A percentile compares a stretch with the other conserved stretches of the same genome.
Evolutionary conservation across 2,113 vertebrate species (phyloP).

Genomic region (Choloepus hoffmanni): DNA sequence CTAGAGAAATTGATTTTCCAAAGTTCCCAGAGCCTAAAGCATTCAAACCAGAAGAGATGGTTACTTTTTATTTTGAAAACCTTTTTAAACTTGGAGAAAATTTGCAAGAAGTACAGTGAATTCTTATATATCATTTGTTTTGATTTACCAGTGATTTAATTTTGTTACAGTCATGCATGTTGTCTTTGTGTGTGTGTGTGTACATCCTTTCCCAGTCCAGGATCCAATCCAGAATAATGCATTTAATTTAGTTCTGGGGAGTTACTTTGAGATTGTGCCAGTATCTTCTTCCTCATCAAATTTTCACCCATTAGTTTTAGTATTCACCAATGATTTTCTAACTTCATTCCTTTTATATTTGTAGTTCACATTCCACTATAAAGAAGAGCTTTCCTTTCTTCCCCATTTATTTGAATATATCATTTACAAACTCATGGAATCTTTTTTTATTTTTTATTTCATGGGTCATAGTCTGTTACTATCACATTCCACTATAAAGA

Average conservation of each 20-base stretch:
- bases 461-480: not conserved
- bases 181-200: not conserved
- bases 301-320: not conserved
- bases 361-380: not conserved
- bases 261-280: not conserved
- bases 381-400: slow-evolving; percentile 14
- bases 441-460: not conserved
- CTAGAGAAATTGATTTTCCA: slow-evolving; percentile 1
- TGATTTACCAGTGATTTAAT: not conserved
- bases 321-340: not conserved
- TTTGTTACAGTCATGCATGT: not conserved
- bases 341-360: not conserved
- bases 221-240: not conserved
- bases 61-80: slow-evolving; percentile 10
- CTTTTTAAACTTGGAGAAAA: slow-evolving; percentile 19
- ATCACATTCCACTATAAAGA: not conserved
- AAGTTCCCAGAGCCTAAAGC: not conserved
- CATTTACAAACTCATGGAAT: not conserved
- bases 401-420: not conserved
- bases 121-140: not conserved
- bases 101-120: not conserved
- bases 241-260: not conserved
- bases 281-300: not conserved
- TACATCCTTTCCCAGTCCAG: not conserved
- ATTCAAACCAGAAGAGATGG: slow-evolving; percentile 8